These are phyloP conservation scores for Platycnemis pennipes DNA, from an alignment of 2,888 invertebrate genomes.

Conservation along the genomic window DNA sequence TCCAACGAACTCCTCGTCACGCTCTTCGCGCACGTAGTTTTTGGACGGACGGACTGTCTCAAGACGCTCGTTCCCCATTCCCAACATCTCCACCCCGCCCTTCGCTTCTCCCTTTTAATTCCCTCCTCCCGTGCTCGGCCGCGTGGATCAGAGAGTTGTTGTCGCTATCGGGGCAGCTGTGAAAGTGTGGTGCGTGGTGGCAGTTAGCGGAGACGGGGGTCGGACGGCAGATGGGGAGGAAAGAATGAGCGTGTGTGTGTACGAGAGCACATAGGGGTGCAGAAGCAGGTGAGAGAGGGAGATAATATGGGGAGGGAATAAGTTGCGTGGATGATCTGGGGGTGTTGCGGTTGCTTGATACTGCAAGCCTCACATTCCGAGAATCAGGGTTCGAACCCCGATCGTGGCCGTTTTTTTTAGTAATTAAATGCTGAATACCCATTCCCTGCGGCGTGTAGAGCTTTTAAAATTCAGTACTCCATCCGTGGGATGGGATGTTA, in stretches of 20 bases:
- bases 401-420: too few species aligned
- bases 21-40: too few species aligned
- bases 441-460: too few species aligned
- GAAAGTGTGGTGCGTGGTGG: neutral
- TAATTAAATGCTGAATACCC: too few species aligned
- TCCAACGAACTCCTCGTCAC: too few species aligned
- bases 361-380: too few species aligned
- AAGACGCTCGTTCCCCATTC: neutral
- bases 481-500: too few species aligned
- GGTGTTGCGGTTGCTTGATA: too few species aligned
- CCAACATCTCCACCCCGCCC: neutral
- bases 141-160: slow-evolving; percentile 8
- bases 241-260: neutral
- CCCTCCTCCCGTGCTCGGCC: neutral
- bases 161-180: slow-evolving; percentile 23
- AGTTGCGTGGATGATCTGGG: too few species aligned
- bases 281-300: neutral
- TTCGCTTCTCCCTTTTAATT: neutral
- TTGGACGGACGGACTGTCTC: neutral
- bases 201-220: neutral
- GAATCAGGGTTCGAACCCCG: too few species aligned
- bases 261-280: too few species aligned
- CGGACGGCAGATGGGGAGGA: neutral
- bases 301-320: neutral
- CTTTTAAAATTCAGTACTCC: too few species aligned